Evolutionary conservation across 2,113 vertebrate species (phyloP), one percentile per base, ranked within the genome.

Genomic region (Rhineura floridana): DNA sequence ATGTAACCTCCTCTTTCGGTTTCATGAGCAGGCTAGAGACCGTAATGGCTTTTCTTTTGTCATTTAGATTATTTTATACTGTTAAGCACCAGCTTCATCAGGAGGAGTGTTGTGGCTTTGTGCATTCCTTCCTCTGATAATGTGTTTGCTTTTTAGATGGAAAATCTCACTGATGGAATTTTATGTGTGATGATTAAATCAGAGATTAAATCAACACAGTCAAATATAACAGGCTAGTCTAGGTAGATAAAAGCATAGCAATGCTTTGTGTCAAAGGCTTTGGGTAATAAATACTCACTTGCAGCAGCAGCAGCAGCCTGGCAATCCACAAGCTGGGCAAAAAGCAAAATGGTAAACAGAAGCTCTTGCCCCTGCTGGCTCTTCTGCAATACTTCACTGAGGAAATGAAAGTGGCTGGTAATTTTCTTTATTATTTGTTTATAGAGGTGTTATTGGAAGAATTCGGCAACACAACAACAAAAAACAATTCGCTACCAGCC

Each of bases 151-250:
- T 93, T 93, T 73, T 76, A 88, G 44, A 78, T 36, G 88, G 55
- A 12, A 93, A 91, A 80, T 87, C 55, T 75, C 69, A 87, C 11
- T 85, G 85, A 89, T 77, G 44, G 44, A 4, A 76, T 89, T 88
- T 88, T 76, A 91, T 69, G 63, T 87, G 81, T 86, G 44, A 91
- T 90, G 91, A 59, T 84, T 88, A 85, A 73, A 73, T 88, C 46
- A 73, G 63, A 86, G 9, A 30, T 81, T 88, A 70, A 48, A 78
- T 5, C 33, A 83, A 81, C 28, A 86, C 5, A 88, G n/a, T 23
- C 86, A 78, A 89, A 48, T 8, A 72, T 79, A 67, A 69, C 88
- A 84, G 87, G 72, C 4, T 88, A 81, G 1, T 86, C 15, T 33
- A 84, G 73, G 63, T 69, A 91, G 84, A 88, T 63, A 70, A 92